phyloP scores from a whole-genome alignment of 1,140 invertebrate genomes.

The Drosophila nikananu region DNA sequence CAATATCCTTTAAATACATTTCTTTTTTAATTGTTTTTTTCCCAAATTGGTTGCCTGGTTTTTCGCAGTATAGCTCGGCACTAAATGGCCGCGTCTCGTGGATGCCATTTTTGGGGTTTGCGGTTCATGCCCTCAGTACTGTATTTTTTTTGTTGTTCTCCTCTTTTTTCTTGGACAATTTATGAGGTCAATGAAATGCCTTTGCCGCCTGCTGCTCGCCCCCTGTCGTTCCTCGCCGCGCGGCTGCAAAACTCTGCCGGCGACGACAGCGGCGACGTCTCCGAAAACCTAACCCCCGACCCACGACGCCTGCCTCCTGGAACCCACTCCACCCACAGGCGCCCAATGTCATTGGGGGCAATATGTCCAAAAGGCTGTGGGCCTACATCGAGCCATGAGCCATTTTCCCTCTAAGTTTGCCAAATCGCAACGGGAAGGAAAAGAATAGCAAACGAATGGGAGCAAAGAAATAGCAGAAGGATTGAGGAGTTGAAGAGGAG shows the following conservation, averaged over 20 bases:
- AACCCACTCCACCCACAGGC: slow-evolving; percentile 1
- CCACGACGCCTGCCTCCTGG: not conserved
- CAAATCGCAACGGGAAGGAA: slow-evolving; percentile 1
- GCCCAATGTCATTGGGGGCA: slow-evolving; percentile 76
- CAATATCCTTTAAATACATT: not conserved
- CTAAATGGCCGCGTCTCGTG: slow-evolving; percentile 64
- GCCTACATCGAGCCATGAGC: slow-evolving; percentile 10
- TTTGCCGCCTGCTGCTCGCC: slow-evolving; percentile 49
- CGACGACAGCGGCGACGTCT: slow-evolving; percentile 65
- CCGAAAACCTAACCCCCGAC: slow-evolving; percentile 16
- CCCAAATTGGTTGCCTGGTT: not conserved
- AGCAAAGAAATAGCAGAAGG: not conserved
- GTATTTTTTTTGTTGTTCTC: not conserved
- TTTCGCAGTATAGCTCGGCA: slow-evolving; percentile 13
- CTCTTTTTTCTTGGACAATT: slow-evolving; percentile 59
- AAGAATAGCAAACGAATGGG: not conserved
- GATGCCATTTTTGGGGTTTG: slow-evolving; percentile 54
- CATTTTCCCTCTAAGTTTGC: slow-evolving; percentile 12
- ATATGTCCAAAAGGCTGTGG: slow-evolving; percentile 40
- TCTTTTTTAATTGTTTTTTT: not conserved
- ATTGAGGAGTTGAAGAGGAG: not conserved
- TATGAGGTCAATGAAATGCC: slow-evolving; percentile 82
- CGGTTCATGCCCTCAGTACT: slow-evolving; percentile 13
- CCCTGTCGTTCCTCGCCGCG: slow-evolving; percentile 8
- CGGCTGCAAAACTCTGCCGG: slow-evolving; percentile 25